Conservation (phyloP, 1,140 invertebrate species). For the Carposina sasakii region DNA sequence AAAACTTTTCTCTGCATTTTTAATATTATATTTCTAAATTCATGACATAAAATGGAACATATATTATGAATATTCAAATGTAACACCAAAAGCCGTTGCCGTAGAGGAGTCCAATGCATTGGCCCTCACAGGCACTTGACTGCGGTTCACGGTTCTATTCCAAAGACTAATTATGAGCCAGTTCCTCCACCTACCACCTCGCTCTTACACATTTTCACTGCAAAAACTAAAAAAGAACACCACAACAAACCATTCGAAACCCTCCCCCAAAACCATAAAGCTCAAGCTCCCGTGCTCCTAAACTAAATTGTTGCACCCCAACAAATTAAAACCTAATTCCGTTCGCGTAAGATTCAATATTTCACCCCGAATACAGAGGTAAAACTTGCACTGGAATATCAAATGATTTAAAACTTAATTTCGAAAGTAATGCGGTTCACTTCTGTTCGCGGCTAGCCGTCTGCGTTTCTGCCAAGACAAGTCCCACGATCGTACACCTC, state of each 20-base stretch:
- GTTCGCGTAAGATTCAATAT: conserved; percentile 22
- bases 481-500: conserved; percentile 32
- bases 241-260: conserved; percentile 23
- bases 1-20: too few species aligned
- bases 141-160: conserved; percentile 33
- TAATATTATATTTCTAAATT: too few species aligned
- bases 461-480: conserved; percentile 23
- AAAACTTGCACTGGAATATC: conserved; percentile 20
- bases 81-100: too few species aligned
- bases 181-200: conserved; percentile 42
- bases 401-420: conserved; percentile 26
- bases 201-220: conserved; percentile 35
- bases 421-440: conserved; percentile 12
- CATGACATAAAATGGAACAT: too few species aligned
- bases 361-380: conserved; percentile 10
- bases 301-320: background rate
- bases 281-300: conserved; percentile 8
- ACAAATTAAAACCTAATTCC: conserved; percentile 27
- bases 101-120: conserved; percentile 12
- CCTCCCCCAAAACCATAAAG: conserved; percentile 6
- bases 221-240: conserved; percentile 13
- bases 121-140: conserved; percentile 25
- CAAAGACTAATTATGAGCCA: conserved; percentile 52
- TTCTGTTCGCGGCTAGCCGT: conserved; percentile 6
- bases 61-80: too few species aligned